Percentiles rank a stretch among this genome's conserved stretches.
These are phyloP conservation scores for Jordanella pulchra DNA, from an alignment of 2,797 vertebrate species.

Conservation along the genomic window DNA sequence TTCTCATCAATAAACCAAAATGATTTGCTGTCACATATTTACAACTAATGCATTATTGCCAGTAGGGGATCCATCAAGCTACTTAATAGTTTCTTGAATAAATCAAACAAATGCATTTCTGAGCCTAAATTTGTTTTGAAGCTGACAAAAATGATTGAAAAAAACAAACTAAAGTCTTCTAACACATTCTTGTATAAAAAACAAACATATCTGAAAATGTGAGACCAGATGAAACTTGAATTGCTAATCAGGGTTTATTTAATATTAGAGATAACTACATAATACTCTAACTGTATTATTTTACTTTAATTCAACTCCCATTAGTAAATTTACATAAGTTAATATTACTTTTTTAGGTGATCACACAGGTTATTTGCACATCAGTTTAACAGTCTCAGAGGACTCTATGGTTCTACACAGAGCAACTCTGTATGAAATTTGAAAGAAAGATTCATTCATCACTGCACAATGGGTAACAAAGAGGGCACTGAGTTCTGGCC, in stretches of 20 bases:
- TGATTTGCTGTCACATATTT: constrained; percentile 20
- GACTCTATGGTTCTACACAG: constrained; percentile 59
- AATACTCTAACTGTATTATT: not conserved
- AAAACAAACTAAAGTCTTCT: not conserved
- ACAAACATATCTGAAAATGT: not conserved
- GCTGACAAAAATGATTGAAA: not conserved
- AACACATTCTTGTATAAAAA: not conserved
- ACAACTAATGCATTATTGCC: constrained; percentile 1
- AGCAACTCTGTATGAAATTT: constrained; percentile 58
- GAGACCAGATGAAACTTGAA: not conserved
- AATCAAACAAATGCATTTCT: not conserved
- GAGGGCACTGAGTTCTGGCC: constrained; percentile 52
- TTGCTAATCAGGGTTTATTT: not conserved
- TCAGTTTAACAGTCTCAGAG: constrained; percentile 46
- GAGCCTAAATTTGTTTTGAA: not conserved
- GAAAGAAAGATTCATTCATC: constrained; percentile 64
- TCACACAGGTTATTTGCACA: constrained; percentile 11
- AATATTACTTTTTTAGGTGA: constrained; percentile 10
- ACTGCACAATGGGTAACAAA: constrained; percentile 62
- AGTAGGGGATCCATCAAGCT: not conserved
- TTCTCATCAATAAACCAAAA: constrained; percentile 40
- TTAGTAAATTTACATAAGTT: constrained; percentile 7
- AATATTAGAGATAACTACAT: not conserved
- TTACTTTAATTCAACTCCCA: not conserved
- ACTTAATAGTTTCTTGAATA: constrained; percentile 1